A percentile compares a stretch with the other conserved stretches of the same genome.
Conservation (phyloP, 1,140 invertebrate species). For the Cylas formicarius region DNA sequence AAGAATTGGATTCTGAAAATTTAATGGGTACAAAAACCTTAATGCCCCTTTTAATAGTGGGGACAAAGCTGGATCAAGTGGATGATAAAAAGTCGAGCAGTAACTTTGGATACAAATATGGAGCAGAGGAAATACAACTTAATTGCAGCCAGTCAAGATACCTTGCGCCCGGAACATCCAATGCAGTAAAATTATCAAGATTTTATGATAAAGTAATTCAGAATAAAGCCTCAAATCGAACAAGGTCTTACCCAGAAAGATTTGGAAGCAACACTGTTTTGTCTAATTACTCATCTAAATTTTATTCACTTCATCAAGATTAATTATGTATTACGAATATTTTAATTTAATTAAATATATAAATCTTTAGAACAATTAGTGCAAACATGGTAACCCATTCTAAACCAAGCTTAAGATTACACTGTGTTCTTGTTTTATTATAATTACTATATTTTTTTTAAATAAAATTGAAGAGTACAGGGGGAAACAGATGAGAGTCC, state of each 20-base stretch:
- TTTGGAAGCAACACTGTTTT: conserved; percentile 29
- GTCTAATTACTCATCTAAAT: conserved; percentile 34
- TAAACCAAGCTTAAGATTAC: no score
- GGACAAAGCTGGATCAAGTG: conserved; percentile 83
- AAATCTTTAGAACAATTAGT: no score
- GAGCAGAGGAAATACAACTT: conserved; percentile 87
- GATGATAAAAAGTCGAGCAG: conserved; percentile 53
- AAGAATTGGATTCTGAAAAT: conserved; percentile 80
- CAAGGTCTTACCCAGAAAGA: conserved; percentile 27
- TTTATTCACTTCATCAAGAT: conserved; percentile 40
- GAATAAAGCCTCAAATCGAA: conserved; percentile 26
- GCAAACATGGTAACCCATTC: no score
- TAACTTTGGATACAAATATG: conserved; percentile 76
- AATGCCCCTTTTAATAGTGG: conserved; percentile 88
- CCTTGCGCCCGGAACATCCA: conserved; percentile 84
- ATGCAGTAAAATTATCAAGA: conserved; percentile 82
- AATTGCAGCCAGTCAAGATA: conserved; percentile 74
- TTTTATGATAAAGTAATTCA: conserved; percentile 85
- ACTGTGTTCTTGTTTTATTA: no score
- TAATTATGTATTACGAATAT: no score
- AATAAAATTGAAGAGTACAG: no score
- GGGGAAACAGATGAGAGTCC: no score
- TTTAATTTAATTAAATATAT: no score
- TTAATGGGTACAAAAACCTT: conserved; percentile 71
- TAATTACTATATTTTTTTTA: no score